phyloP scores from a whole-genome alignment of 2,888 invertebrate species.

The Spodoptera littoralis region DNA sequence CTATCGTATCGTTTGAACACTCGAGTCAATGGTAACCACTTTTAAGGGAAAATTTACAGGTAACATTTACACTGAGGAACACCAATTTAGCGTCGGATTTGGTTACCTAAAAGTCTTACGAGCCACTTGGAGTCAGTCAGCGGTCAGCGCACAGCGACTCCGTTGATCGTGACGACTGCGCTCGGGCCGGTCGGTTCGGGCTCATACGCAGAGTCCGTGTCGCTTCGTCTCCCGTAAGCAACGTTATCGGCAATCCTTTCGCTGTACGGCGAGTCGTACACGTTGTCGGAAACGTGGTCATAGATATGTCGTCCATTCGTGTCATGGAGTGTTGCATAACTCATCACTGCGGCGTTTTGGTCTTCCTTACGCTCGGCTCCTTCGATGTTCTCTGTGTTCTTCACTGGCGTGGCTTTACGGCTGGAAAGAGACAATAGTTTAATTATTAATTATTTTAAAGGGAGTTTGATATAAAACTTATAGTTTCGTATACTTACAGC shows the following conservation, averaged over 20 bases:
- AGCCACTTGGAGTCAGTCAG: slow-evolving; percentile 30
- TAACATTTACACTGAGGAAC: slow-evolving; percentile 60
- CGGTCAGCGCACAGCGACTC: slow-evolving; percentile 93
- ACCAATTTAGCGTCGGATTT: slow-evolving; percentile 60
- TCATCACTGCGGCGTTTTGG: slow-evolving; percentile 96
- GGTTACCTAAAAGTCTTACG: slow-evolving; percentile 58
- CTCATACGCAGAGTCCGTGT: slow-evolving; percentile 88
- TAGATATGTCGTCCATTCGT: slow-evolving; percentile 87
- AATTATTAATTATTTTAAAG: slow-evolving; percentile 2
- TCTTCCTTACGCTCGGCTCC: slow-evolving; percentile 96
- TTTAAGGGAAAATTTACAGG: slow-evolving; percentile 53
- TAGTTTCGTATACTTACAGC: slow-evolving; percentile 90
- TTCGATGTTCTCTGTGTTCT: slow-evolving; percentile 96
- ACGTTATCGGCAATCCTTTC: slow-evolving; percentile 87
- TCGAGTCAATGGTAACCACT: slow-evolving; percentile 60
- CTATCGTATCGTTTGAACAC: slow-evolving; percentile 73
- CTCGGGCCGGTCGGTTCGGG: slow-evolving; percentile 91
- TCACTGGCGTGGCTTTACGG: slow-evolving; percentile 95
- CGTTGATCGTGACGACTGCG: slow-evolving; percentile 94
- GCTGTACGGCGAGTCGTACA: slow-evolving; percentile 93
- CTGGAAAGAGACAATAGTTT: slow-evolving; percentile 74
- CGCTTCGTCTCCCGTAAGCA: slow-evolving; percentile 82
- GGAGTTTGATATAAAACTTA: not conserved
- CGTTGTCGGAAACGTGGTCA: slow-evolving; percentile 90
- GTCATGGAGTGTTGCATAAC: slow-evolving; percentile 94